Conservation (phyloP, 2,888 invertebrate species). For the Cordilura impudica region DNA sequence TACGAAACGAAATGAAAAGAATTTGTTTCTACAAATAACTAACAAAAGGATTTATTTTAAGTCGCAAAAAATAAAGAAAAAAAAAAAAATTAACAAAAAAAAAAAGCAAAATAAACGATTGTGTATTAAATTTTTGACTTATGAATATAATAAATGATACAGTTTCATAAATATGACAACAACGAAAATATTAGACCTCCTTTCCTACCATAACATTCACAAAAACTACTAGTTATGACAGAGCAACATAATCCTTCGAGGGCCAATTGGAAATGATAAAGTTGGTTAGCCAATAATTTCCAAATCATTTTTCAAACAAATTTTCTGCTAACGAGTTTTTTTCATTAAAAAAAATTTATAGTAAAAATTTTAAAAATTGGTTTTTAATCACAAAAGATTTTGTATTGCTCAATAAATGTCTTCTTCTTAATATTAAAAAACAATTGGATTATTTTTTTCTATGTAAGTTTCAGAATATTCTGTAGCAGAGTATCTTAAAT, state of each 20-base stretch:
- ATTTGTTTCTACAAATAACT: constrained; percentile 37
- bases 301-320: too few relatives aligned
- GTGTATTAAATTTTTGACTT: constrained; percentile 38
- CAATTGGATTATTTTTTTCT: too few relatives aligned
- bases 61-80: not conserved
- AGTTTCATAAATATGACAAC: constrained; percentile 36
- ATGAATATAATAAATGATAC: constrained; percentile 43
- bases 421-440: too few relatives aligned
- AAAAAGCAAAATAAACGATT: constrained; percentile 31
- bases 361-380: too few relatives aligned
- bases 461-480: too few relatives aligned
- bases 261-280: not conserved
- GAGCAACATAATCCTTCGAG: not conserved
- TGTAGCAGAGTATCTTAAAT: too few relatives aligned
- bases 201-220: not conserved
- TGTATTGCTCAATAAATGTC: too few relatives aligned
- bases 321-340: too few relatives aligned
- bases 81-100: not conserved
- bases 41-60: constrained; percentile 50
- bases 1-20: not conserved
- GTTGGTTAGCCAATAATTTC: too few relatives aligned
- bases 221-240: not conserved
- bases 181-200: not conserved
- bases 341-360: too few relatives aligned
- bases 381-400: too few relatives aligned